Conservation (phyloP, 92 coral and sea anemone genomes). For the Porites lobata region DNA sequence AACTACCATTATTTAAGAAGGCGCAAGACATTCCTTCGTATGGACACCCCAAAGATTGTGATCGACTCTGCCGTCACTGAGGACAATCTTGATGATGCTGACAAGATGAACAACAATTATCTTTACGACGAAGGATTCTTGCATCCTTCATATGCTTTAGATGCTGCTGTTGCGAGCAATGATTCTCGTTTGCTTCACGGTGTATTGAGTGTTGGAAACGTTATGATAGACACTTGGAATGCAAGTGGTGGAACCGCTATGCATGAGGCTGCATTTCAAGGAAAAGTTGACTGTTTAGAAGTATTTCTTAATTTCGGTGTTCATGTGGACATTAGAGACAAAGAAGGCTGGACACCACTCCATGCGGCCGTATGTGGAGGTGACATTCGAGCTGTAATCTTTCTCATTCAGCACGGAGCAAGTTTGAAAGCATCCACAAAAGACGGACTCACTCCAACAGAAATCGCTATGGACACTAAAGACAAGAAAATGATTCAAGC, state of each 20-base stretch:
- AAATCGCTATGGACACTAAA: constrained; percentile 67
- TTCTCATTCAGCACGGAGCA: constrained; percentile 78
- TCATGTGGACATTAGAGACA: constrained; percentile 71
- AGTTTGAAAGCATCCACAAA: constrained; percentile 62
- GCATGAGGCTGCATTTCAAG: constrained; percentile 93
- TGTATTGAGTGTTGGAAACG: constrained; percentile 77
- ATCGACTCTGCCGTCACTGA: constrained; percentile 7
- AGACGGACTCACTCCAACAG: constrained; percentile 77
- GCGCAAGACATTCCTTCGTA: not conserved
- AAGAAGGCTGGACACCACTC: constrained; percentile 92
- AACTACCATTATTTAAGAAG: constrained; percentile 17
- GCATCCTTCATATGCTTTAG: constrained; percentile 79
- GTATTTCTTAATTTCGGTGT: constrained; percentile 83
- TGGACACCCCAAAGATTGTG: constrained; percentile 18
- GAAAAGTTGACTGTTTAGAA: constrained; percentile 75
- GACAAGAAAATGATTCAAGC: constrained; percentile 48
- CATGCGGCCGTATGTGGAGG: constrained; percentile 95
- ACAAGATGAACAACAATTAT: constrained; percentile 4
- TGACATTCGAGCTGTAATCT: constrained; percentile 67
- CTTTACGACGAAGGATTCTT: constrained; percentile 61
- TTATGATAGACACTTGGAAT: constrained; percentile 65
- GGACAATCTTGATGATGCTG: constrained; percentile 8
- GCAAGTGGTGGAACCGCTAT: constrained; percentile 92
- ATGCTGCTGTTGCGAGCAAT: constrained; percentile 87
- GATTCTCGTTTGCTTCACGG: constrained; percentile 72